phyloP scores from a whole-genome alignment of 2,888 invertebrate species.

The Elgonia sp. region DNA sequence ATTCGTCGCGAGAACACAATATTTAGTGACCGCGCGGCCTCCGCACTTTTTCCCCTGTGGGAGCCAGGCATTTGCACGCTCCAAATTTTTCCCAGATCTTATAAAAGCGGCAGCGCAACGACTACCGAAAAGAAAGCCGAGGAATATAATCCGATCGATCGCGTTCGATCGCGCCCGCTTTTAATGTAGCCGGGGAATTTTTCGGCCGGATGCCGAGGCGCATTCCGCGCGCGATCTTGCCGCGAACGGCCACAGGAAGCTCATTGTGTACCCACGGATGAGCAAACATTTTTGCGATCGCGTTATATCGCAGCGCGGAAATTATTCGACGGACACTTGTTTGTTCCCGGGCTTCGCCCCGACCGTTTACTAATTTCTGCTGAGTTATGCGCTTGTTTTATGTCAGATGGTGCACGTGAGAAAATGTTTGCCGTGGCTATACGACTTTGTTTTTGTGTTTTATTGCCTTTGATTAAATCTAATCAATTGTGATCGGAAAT shows the following conservation, averaged over 20 bases:
- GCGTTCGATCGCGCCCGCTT: conserved; percentile 71
- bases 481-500: no score
- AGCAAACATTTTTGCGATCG: conserved; percentile 64
- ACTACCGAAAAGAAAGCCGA: conserved; percentile 74
- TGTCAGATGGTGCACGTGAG: conserved; percentile 17
- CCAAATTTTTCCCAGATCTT: conserved; percentile 79
- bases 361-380: conserved; percentile 71
- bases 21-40: conserved; percentile 84
- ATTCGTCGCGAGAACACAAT: conserved; percentile 86
- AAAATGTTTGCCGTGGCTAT: conserved; percentile 3
- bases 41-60: conserved; percentile 58
- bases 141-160: conserved; percentile 74
- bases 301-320: conserved; percentile 50
- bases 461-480: no score
- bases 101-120: conserved; percentile 60
- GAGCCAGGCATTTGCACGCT: conserved; percentile 73
- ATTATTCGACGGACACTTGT: conserved; percentile 71
- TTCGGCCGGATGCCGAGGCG: conserved; percentile 65
- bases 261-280: conserved; percentile 65
- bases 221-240: conserved; percentile 61
- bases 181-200: conserved; percentile 73
- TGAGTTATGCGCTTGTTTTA: conserved; percentile 54
- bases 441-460: no score
- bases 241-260: conserved; percentile 58
- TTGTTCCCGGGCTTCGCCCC: conserved; percentile 60